A percentile compares a stretch with the other conserved stretches of the same genome.
Conservation (phyloP, 2,797 vertebrate genomes). For the Pangasius larnaudii region DNA sequence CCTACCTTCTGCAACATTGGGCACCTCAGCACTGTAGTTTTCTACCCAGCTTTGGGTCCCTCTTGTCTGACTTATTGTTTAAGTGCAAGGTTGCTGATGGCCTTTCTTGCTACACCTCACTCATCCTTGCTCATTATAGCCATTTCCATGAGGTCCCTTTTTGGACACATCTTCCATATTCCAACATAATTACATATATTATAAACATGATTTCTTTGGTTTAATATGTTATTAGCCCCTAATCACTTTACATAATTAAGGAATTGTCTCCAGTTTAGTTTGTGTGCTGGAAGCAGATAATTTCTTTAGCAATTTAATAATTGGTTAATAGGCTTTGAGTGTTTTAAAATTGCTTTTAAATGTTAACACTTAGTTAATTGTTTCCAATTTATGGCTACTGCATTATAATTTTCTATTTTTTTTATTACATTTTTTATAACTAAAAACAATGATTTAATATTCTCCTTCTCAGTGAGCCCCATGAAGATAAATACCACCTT, state of each 20-base stretch:
- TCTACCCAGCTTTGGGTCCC: conserved; percentile 26
- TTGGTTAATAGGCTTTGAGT: neutral
- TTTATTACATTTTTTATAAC: neutral
- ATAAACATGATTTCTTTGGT: neutral
- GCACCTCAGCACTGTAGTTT: conserved; percentile 27
- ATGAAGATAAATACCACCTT: neutral
- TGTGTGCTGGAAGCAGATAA: neutral
- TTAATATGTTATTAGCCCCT: neutral
- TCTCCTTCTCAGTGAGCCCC: neutral
- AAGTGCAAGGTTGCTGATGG: conserved; percentile 32
- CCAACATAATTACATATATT: neutral
- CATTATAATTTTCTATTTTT: neutral
- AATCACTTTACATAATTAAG: neutral
- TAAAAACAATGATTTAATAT: neutral
- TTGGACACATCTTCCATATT: neutral
- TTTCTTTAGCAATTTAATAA: neutral
- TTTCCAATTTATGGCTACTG: neutral
- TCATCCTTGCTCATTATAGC: neutral
- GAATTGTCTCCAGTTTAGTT: neutral
- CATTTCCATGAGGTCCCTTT: neutral
- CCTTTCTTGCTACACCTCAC: neutral
- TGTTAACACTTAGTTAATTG: neutral
- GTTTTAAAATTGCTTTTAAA: neutral
- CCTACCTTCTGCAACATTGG: conserved; percentile 4
- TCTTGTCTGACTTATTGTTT: conserved; percentile 14